A percentile compares a stretch with the other conserved stretches of the same genome.
These are phyloP conservation scores for Chaunax sp. DNA, from an alignment of 2,797 vertebrate genomes.

Conservation along the genomic window DNA sequence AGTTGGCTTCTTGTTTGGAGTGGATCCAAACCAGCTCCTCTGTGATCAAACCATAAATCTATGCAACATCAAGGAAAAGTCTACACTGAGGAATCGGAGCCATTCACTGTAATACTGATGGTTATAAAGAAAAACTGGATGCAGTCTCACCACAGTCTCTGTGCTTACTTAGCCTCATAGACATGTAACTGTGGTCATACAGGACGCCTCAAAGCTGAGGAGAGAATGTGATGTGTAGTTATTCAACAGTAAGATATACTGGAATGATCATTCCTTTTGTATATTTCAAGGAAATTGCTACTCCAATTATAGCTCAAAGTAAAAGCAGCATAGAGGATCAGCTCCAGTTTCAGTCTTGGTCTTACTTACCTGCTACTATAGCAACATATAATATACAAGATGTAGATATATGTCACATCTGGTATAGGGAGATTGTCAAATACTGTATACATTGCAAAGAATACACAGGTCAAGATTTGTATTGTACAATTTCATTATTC, in stretches of 20 bases:
- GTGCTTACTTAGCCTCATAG: slow-evolving; percentile 33
- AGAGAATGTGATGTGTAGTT: slow-evolving; percentile 1
- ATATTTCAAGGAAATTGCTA: slow-evolving; percentile 19
- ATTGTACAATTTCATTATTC: background rate
- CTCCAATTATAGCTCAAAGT: background rate
- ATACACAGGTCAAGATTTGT: background rate
- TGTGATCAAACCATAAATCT: slow-evolving; percentile 5
- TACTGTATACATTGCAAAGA: background rate
- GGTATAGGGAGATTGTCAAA: background rate
- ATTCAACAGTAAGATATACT: slow-evolving; percentile 4
- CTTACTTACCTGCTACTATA: background rate
- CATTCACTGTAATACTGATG: too few species aligned
- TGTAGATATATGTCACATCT: background rate
- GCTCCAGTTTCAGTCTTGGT: background rate
- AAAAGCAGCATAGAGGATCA: background rate
- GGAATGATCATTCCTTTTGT: too few species aligned
- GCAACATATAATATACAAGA: background rate
- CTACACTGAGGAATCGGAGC: slow-evolving; percentile 49
- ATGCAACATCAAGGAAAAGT: slow-evolving; percentile 22
- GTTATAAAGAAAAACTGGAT: too few species aligned
- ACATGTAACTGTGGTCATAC: background rate
- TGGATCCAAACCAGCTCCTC: slow-evolving; percentile 7
- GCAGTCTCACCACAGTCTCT: slow-evolving; percentile 18
- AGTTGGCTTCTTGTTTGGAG: slow-evolving; percentile 25
- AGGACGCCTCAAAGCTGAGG: slow-evolving; percentile 17